Base-by-base conservation (phyloP, 1,140 invertebrate species). In the Carposina sasakii region DNA sequence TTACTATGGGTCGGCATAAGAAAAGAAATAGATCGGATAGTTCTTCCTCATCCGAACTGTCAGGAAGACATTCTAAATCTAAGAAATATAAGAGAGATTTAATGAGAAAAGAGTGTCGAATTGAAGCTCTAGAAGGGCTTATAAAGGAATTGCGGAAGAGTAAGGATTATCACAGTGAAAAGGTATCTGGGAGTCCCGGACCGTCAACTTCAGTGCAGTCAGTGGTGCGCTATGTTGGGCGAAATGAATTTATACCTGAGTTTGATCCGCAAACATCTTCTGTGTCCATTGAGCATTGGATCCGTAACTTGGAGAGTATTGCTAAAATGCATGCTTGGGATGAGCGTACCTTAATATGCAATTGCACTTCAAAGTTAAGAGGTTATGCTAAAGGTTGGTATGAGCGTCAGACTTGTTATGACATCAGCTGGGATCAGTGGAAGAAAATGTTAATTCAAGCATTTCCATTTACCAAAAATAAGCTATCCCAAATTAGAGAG, bases 311-410 rank as follows among this genome's bases (percentile, higher is more conserved):
- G 12, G 48, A 50, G 16, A 24, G 40, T 21, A 20, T 50, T 20
- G 33, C 37, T 23, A 41, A 36, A 21, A 42, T 50, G 31, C 23
- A 50, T 34, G 48, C 24, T 4, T 50, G 48, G 48, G 48, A 50
- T 42, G 48, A 50, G 16, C 19, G 31, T 2, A 50, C 48, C 3
- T 19, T 43, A 9, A 41, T 42, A 13, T 50, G 28, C 31, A 41
- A 50, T 20, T 50, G 48, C 20, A 50, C 39, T n/a, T 50, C 39
- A 2, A 50, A 42, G 24, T 19, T 50, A 3, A 42, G 21, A 16
- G 48, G 48, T 31, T 42, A 50, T 34, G 37, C 48, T n/a, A 41
- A 36, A n/a, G 20, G 24, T 12, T 50, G 39, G 48, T 50, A 42
- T 26, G 48, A 50, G 39, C 23, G 26, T 2, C 47, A 40, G n/a